Conservation (phyloP, 2,113 vertebrate species). For the Edolisoma coerulescens region DNA sequence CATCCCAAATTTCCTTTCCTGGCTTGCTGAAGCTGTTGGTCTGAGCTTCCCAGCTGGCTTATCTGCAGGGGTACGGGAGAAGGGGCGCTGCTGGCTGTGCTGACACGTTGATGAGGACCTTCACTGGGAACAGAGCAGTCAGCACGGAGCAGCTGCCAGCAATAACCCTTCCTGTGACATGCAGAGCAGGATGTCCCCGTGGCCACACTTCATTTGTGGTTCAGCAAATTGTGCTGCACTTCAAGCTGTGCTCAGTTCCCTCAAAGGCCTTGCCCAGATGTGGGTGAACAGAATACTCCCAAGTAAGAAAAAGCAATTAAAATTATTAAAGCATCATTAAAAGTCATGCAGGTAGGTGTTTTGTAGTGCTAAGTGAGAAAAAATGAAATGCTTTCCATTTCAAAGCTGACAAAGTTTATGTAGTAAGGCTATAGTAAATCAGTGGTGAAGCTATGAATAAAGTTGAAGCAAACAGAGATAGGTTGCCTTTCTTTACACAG, state of each 20-base stretch:
- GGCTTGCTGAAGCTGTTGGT: not conserved
- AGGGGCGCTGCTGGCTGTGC: not conserved
- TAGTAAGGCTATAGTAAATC: not conserved
- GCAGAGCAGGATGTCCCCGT: rapidly evolving
- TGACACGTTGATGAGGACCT: not conserved
- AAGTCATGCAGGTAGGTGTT: not conserved
- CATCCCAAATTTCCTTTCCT: not conserved
- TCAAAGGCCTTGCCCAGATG: not conserved
- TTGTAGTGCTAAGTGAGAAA: not conserved
- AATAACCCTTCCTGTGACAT: not conserved
- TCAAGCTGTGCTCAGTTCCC: not conserved
- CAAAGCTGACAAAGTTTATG: not conserved
- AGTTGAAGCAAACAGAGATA: not conserved
- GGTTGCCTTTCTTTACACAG: not conserved
- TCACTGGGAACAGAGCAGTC: not conserved
- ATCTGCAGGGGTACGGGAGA: rapidly evolving
- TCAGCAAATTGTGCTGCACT: not conserved
- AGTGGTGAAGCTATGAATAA: not conserved
- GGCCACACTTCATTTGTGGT: not conserved
- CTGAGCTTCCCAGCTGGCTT: not conserved
- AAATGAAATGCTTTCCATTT: not conserved
- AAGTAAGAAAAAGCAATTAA: not conserved
- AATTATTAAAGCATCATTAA: not conserved
- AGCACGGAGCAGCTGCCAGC: not conserved
- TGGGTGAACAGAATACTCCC: not conserved